Percentiles rank a stretch among this genome's conserved stretches.
phyloP scores from a whole-genome alignment of 2,888 invertebrate genomes.

The Achlya flavicornis region DNA sequence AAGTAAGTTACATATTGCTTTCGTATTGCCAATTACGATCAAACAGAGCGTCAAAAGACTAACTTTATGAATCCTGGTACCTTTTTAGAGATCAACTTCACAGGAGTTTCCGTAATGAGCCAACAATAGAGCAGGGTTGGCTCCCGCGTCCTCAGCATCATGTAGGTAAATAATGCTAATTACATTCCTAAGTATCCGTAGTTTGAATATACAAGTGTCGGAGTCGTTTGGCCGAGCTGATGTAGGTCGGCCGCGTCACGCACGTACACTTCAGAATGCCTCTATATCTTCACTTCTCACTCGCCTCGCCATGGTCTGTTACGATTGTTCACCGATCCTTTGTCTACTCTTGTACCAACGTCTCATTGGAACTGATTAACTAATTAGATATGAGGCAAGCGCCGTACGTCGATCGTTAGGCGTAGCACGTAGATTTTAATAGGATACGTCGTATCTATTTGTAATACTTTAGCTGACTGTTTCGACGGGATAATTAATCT shows the following conservation, averaged over 20 bases:
- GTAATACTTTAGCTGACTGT: conserved; percentile 5
- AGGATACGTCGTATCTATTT: not conserved
- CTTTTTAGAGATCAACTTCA: not conserved
- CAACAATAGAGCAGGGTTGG: conserved; percentile 20
- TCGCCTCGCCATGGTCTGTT: conserved; percentile 43
- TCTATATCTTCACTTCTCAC: conserved; percentile 39
- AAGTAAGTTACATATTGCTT: no score
- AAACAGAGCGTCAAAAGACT: no score
- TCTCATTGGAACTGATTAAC: conserved; percentile 17
- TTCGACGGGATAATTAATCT: conserved; percentile 1
- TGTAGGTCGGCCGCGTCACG: conserved; percentile 67
- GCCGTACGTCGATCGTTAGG: conserved; percentile 1
- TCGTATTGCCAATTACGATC: no score
- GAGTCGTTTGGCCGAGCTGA: conserved; percentile 42
- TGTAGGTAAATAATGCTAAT: conserved; percentile 67
- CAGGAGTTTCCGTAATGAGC: conserved; percentile 13
- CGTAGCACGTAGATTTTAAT: conserved; percentile 14
- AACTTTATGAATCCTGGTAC: no score
- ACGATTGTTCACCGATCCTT: conserved; percentile 50
- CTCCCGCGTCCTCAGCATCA: conserved; percentile 45
- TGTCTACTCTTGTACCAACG: conserved; percentile 29
- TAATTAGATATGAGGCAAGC: conserved; percentile 15
- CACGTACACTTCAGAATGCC: conserved; percentile 49
- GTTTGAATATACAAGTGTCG: conserved; percentile 62
- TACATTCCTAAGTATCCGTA: conserved; percentile 60